A percentile compares a stretch with the other conserved stretches of the same genome.
phyloP scores from a whole-genome alignment of 2,113 vertebrate species.

The Argyrosomus japonicus region DNA sequence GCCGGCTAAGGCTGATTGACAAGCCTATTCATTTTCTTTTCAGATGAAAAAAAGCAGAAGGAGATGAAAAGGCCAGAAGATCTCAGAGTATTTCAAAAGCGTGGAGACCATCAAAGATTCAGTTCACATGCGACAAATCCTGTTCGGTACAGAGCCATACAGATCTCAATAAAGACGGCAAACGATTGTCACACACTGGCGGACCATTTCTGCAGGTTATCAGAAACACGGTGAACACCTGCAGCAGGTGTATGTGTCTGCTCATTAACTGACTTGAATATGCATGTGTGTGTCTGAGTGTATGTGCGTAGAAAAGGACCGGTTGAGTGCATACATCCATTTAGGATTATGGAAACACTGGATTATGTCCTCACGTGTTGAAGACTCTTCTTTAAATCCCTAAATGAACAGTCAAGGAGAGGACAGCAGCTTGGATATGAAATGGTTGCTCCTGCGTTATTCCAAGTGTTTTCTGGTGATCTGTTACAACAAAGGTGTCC shows the following conservation, averaged over 20 bases:
- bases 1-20: slow-evolving; percentile 71
- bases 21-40: slow-evolving; percentile 64
- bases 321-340: slow-evolving; percentile 39
- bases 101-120: slow-evolving; percentile 41
- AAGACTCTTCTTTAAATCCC: slow-evolving; percentile 66
- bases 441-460: slow-evolving; percentile 43
- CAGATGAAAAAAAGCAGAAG: slow-evolving; percentile 47
- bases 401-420: slow-evolving; percentile 68
- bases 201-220: slow-evolving; percentile 48
- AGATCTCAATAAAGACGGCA: slow-evolving; percentile 42
- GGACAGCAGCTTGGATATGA: slow-evolving; percentile 57
- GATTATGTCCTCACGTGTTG: slow-evolving; percentile 61
- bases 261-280: too few relatives aligned
- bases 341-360: slow-evolving; percentile 73
- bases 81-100: slow-evolving; percentile 53
- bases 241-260: slow-evolving; percentile 20
- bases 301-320: slow-evolving; percentile 39
- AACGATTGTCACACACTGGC: slow-evolving; percentile 42
- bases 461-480: not conserved
- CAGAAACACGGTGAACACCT: slow-evolving; percentile 42
- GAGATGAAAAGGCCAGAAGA: slow-evolving; percentile 66
- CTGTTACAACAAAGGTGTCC: slow-evolving; percentile 26
- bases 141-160: slow-evolving; percentile 3
- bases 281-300: not conserved
- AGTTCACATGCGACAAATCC: slow-evolving; percentile 53